These are phyloP conservation scores for Dioctria rufipes DNA, from an alignment of 2,888 invertebrate species.

Conservation along the genomic window DNA sequence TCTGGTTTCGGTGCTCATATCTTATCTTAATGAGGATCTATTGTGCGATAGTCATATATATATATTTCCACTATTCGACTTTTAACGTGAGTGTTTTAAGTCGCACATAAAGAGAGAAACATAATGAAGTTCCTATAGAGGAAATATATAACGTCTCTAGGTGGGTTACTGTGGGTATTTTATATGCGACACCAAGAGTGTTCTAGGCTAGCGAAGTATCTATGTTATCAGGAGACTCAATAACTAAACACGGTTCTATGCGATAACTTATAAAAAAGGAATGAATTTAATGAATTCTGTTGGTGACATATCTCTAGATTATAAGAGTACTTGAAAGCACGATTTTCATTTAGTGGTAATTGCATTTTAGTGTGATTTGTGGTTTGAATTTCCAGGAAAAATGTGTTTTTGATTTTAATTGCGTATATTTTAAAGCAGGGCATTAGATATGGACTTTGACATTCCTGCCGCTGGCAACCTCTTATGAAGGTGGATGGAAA, in stretches of 20 bases:
- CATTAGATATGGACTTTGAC: no score
- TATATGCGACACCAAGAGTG: neutral
- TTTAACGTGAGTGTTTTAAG: conserved; percentile 9
- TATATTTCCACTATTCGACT: conserved; percentile 14
- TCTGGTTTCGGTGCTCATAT: conserved; percentile 15
- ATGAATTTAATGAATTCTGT: no score
- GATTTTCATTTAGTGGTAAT: no score
- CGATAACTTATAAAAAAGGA: neutral
- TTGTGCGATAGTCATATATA: conserved; percentile 26
- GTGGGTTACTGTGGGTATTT: neutral
- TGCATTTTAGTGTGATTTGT: no score
- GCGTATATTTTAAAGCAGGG: no score
- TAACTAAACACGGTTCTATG: neutral
- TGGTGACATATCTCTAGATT: no score
- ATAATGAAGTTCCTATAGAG: conserved; percentile 23
- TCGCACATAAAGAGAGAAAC: neutral
- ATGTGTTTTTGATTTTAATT: no score
- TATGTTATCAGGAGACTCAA: neutral
- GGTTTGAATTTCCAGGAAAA: no score
- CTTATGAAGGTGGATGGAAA: no score
- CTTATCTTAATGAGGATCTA: conserved; percentile 50
- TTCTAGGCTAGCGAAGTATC: neutral
- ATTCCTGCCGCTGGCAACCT: no score
- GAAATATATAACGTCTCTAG: conserved; percentile 5
- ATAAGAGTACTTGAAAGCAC: no score